phyloP scores from a whole-genome alignment of 2,113 vertebrate species.

The Syngnathus typhle region DNA sequence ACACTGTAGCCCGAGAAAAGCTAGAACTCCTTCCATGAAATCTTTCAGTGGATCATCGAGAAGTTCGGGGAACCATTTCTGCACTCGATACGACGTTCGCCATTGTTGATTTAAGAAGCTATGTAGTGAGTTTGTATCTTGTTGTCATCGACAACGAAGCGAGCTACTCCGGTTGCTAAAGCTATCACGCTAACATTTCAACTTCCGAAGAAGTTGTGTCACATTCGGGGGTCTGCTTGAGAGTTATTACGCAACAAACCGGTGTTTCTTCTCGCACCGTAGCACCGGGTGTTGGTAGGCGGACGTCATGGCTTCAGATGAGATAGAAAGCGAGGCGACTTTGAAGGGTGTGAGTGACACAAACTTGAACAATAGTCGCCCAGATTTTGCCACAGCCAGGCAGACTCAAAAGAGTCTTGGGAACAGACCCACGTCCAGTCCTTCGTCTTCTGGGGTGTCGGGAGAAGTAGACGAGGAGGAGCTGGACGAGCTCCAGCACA shows the following conservation, averaged over 20 bases:
- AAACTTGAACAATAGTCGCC: conserved; percentile 55
- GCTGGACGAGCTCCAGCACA: conserved; percentile 21
- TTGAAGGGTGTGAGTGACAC: conserved; percentile 44
- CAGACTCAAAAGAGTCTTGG: conserved; percentile 29
- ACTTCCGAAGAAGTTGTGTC: conserved; percentile 34
- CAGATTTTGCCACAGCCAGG: conserved; percentile 62
- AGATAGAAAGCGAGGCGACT: conserved; percentile 49
- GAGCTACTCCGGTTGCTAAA: conserved; percentile 13
- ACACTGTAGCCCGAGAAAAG: conserved; percentile 29
- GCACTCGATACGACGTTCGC: conserved; percentile 15
- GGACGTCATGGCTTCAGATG: conserved; percentile 65
- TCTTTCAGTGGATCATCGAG: conserved; percentile 32
- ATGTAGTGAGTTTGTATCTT: conserved; percentile 28
- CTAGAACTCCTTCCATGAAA: conserved; percentile 16
- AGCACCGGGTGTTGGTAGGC: background rate
- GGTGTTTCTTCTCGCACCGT: conserved; percentile 7
- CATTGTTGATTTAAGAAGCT: conserved; percentile 9
- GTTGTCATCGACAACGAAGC: conserved; percentile 29
- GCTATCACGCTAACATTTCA: conserved; percentile 38
- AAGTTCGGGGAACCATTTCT: conserved; percentile 16
- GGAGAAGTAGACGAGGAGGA: conserved; percentile 44
- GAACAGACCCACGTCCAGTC: conserved; percentile 40
- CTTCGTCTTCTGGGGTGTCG: conserved; percentile 53
- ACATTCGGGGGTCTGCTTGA: background rate
- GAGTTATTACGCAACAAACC: background rate